Evolutionary conservation across 2,113 vertebrate species (phyloP).

Genomic region (Arizona elegans): DNA sequence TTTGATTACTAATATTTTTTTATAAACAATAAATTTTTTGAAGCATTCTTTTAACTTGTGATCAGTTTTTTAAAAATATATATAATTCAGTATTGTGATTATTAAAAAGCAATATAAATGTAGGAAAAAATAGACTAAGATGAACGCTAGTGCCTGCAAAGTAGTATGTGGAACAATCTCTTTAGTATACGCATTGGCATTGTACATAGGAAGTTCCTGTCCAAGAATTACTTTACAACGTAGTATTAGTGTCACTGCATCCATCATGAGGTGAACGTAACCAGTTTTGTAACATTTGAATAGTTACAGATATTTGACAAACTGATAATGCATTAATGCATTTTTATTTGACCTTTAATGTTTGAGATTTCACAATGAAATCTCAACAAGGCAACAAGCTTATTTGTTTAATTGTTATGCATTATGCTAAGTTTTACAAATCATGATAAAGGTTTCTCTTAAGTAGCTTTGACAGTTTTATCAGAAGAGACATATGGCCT

Average conservation of each 20-base stretch:
- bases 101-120: neutral
- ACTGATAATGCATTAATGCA: neutral
- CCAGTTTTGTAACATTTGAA: neutral
- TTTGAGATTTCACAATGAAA: neutral
- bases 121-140: neutral
- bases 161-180: neutral
- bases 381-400: neutral
- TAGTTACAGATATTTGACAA: neutral
- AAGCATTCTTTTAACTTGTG: neutral
- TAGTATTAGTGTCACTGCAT: neutral
- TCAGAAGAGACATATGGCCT: slow-evolving; percentile 23
- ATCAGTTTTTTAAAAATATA: neutral
- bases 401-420: slow-evolving; percentile 5
- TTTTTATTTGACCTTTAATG: neutral
- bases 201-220: neutral
- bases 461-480: slow-evolving; percentile 28
- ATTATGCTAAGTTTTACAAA: slow-evolving; percentile 10
- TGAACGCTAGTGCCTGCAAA: neutral
- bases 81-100: neutral
- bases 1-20: neutral
- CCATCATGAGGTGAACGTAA: neutral
- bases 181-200: neutral
- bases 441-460: slow-evolving; percentile 34
- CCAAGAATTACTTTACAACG: neutral
- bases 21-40: neutral